phyloP scores from a whole-genome alignment of 2,888 invertebrate species.

The Lissocephala sabroskyi region DNA sequence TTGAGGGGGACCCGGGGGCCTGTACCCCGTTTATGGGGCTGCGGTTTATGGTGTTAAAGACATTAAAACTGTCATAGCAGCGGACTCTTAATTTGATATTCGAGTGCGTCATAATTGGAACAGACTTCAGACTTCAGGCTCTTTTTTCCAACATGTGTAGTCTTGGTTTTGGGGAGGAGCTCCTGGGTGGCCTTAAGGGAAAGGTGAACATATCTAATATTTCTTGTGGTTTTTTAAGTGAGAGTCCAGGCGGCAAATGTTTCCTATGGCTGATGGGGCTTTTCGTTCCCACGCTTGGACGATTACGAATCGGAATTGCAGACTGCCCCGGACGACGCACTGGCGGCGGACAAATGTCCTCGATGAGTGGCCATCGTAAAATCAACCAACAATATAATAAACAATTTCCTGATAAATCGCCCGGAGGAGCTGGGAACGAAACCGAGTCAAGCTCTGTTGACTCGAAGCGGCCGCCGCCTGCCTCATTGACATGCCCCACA shows the following conservation, averaged over 20 bases:
- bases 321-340: slow-evolving; percentile 21
- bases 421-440: slow-evolving; percentile 18
- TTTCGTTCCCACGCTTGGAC: slow-evolving; percentile 50
- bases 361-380: slow-evolving; percentile 44
- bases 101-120: slow-evolving; percentile 56
- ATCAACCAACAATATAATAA: slow-evolving; percentile 53
- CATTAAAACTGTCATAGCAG: slow-evolving; percentile 64
- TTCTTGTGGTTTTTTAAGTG: too few relatives aligned
- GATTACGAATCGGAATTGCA: slow-evolving; percentile 29
- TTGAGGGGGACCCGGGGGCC: too few relatives aligned
- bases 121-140: slow-evolving; percentile 39
- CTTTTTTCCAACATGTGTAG: slow-evolving; percentile 36
- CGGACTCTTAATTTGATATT: slow-evolving; percentile 64
- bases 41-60: slow-evolving; percentile 53
- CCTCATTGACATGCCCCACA: slow-evolving; percentile 51
- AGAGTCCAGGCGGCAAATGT: too few relatives aligned
- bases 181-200: slow-evolving; percentile 50
- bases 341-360: slow-evolving; percentile 25
- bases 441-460: too few relatives aligned
- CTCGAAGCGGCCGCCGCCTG: not conserved
- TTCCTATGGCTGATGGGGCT: too few relatives aligned
- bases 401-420: slow-evolving; percentile 59
- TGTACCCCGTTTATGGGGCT: slow-evolving; percentile 31
- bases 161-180: slow-evolving; percentile 13
- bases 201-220: too few relatives aligned